phyloP scores from a whole-genome alignment of 2,113 vertebrate genomes.

The Natator depressus region DNA sequence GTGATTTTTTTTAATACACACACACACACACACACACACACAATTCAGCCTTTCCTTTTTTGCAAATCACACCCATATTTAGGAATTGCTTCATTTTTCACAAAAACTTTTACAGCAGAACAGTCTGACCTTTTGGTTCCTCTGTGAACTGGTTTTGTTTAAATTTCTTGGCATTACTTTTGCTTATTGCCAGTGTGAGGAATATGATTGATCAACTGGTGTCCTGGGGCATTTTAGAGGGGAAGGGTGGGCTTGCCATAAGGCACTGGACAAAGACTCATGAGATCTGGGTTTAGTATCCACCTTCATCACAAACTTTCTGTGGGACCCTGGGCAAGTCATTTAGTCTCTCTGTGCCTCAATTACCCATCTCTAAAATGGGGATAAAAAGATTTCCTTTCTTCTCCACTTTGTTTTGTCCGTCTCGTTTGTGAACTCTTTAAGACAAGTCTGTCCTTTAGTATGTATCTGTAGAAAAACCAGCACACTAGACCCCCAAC shows the following conservation, averaged over 20 bases:
- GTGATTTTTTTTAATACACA: neutral
- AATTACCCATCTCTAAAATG: neutral
- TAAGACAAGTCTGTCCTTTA: neutral
- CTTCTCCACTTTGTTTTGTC: neutral
- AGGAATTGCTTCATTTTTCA: neutral
- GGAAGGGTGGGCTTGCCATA: neutral
- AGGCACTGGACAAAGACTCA: neutral
- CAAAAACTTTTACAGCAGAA: neutral
- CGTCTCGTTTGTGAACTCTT: neutral
- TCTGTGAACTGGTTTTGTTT: conserved; percentile 42
- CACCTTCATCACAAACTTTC: neutral
- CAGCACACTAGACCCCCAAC: neutral
- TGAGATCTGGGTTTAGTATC: conserved; percentile 18
- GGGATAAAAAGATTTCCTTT: neutral
- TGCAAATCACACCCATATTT: neutral
- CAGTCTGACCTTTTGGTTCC: neutral
- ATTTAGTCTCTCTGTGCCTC: conserved; percentile 2
- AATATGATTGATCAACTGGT: no score
- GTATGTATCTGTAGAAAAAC: neutral
- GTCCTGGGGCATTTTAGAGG: neutral
- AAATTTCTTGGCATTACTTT: conserved; percentile 28
- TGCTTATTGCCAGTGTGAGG: neutral
- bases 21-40: no score
- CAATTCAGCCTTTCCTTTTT: neutral
- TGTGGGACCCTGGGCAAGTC: neutral